Evolutionary conservation across 2,888 invertebrate genomes (phyloP), one percentile per base, ranked within the genome.

Genomic region (Hirtodrosophila cameraria): DNA sequence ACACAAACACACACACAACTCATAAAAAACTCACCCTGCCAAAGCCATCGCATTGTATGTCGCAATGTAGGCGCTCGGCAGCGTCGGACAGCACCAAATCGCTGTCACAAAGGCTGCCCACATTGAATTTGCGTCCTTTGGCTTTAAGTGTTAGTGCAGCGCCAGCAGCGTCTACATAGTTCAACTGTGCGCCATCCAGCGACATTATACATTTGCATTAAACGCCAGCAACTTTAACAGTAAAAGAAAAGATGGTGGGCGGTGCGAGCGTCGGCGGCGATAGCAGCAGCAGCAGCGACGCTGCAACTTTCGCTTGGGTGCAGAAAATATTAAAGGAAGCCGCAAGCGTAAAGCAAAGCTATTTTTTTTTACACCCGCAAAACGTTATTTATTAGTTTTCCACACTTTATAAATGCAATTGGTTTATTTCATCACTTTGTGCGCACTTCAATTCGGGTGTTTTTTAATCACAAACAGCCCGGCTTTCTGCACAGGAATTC

Each of bases 11-110:
- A 23, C 18, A 7, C 7, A 9, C 18, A 41, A 7, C 7, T 7
- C 18, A 41, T 31, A 27, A 15, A 11, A 1, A 33, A 84, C 88
- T 88, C 75, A 90, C 90, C 84, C 90, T 86, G 50, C 90, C 90
- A 67, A 89, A 90, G 9, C 89, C 85, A 66, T 90, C 90, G 50
- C 88, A 88, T 55, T 83, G 73, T 54, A 90, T 90, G 46, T 88
- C 86, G 58, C 91, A 90, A 46, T 90, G 88, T 25, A 89, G 30
- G 3, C 87, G 82, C 57, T 83, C 80, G 33, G 72, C 80, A 31
- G 72, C 88, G 50, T 88, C 86, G 2, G 84, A 66, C 20, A 90
- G 54, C 12, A 88, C 65, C 52, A 87, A 73, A 77, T 90, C 90
- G 57, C 88, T 88, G 55, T 64, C 57, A 85, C 58, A 57, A 78